Conservation (phyloP, 2,888 invertebrate species). For the Metellina segmentata region DNA sequence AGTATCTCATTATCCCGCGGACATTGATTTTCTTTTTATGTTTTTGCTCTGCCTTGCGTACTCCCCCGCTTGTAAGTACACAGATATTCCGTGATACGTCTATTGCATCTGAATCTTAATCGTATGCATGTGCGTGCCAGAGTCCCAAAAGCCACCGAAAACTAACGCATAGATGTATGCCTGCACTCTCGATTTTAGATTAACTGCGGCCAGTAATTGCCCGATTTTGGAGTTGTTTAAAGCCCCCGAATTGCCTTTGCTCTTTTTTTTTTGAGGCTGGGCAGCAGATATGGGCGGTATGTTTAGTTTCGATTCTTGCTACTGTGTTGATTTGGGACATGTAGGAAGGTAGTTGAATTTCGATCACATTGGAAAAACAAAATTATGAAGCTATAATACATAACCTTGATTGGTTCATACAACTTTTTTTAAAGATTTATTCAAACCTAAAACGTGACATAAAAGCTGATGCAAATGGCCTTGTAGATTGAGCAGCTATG, state of each 20-base stretch:
- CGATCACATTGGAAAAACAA: too few species aligned
- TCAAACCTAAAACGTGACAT: too few species aligned
- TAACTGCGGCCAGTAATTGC: slow-evolving; percentile 38
- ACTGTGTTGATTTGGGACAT: too few species aligned
- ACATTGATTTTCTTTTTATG: slow-evolving; percentile 47
- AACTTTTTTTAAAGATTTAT: too few species aligned
- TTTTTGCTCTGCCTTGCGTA: slow-evolving; percentile 27
- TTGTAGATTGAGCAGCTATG: too few species aligned
- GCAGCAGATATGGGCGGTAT: background rate
- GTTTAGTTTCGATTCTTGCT: too few species aligned
- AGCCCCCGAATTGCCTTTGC: background rate
- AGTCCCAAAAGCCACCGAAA: slow-evolving; percentile 33
- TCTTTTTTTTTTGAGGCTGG: background rate
- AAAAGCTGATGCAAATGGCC: too few species aligned
- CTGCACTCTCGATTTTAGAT: slow-evolving; percentile 13
- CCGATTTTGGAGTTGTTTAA: slow-evolving; percentile 41
- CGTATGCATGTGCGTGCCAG: slow-evolving; percentile 59
- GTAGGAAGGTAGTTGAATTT: too few species aligned
- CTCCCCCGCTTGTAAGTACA: slow-evolving; percentile 72
- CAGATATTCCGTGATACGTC: slow-evolving; percentile 62
- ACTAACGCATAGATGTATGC: slow-evolving; percentile 16
- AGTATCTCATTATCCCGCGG: slow-evolving; percentile 68
- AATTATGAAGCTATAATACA: too few species aligned
- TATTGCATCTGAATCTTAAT: slow-evolving; percentile 69
- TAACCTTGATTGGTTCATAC: too few species aligned